phyloP scores from a whole-genome alignment of 2,888 invertebrate genomes.

The Rhorus exstirpatorius region DNA sequence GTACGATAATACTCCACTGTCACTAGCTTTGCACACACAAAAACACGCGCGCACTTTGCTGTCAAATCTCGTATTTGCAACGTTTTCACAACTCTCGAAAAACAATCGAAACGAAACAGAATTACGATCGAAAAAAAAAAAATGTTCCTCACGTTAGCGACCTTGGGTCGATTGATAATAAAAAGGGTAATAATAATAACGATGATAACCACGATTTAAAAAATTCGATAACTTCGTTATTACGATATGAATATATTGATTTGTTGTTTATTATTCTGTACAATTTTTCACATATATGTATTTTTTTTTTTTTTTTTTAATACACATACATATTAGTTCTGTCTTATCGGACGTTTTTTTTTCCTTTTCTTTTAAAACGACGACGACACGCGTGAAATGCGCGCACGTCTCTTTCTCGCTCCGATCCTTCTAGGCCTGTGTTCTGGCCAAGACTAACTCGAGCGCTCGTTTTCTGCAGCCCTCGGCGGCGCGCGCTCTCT shows the following conservation, averaged over 20 bases:
- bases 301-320: not conserved
- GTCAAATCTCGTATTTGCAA: not conserved
- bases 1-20: slow-evolving; percentile 48
- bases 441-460: slow-evolving; percentile 86
- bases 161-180: slow-evolving; percentile 6
- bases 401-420: slow-evolving; percentile 65
- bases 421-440: slow-evolving; percentile 85
- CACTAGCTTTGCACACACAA: slow-evolving; percentile 48
- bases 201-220: slow-evolving; percentile 20
- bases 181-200: not conserved
- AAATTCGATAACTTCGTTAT: slow-evolving; percentile 12
- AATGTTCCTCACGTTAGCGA: slow-evolving; percentile 23
- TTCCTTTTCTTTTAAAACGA: slow-evolving; percentile 39
- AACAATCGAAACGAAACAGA: not conserved
- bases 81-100: not conserved
- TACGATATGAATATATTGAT: slow-evolving; percentile 41
- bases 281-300: slow-evolving; percentile 38
- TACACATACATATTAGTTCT: not conserved
- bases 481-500: slow-evolving; percentile 75
- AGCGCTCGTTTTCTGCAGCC: slow-evolving; percentile 84
- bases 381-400: slow-evolving; percentile 69
- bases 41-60: slow-evolving; percentile 62
- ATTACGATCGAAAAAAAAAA: slow-evolving; percentile 9
- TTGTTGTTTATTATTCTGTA: slow-evolving; percentile 27
- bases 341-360: slow-evolving; percentile 13